These are phyloP conservation scores for Rhea pennata DNA, from an alignment of 2,113 vertebrate species.

Conservation along the genomic window DNA sequence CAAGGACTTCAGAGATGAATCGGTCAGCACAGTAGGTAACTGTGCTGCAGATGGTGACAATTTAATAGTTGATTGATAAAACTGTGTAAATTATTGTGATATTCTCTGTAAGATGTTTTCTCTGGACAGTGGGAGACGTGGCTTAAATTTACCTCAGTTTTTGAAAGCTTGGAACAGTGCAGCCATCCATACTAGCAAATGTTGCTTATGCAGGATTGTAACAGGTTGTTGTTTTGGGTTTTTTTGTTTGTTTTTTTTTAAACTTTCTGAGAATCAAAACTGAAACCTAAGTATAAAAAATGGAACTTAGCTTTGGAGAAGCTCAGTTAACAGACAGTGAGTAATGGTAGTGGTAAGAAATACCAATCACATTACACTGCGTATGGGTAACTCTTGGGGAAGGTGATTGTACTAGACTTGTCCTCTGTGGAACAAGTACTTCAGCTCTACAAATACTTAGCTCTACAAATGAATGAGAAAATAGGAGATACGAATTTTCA, in stretches of 20 bases:
- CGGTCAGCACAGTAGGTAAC: accelerated
- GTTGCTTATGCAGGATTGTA: not conserved
- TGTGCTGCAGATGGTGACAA: not conserved
- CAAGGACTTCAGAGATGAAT: not conserved
- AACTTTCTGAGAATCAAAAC: not conserved
- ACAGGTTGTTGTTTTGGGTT: no score
- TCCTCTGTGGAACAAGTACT: not conserved
- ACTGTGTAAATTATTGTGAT: not conserved
- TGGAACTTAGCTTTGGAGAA: not conserved
- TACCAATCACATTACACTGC: not conserved
- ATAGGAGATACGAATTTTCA: not conserved
- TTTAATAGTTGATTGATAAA: not conserved
- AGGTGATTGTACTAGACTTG: not conserved
- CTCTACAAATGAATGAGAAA: not conserved
- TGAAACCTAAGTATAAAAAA: not conserved
- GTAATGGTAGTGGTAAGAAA: not conserved
- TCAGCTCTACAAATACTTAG: not conserved
- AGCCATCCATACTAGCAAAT: not conserved
- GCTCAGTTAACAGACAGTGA: not conserved
- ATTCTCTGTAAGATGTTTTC: not conserved
- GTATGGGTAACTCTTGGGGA: no score
- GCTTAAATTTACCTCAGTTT: not conserved
- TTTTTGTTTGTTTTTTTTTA: no score
- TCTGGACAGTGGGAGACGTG: not conserved
- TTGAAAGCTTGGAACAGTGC: not conserved